Evolutionary conservation across 1,140 invertebrate species (phyloP).

Genomic region (Drosophila navojoa): DNA sequence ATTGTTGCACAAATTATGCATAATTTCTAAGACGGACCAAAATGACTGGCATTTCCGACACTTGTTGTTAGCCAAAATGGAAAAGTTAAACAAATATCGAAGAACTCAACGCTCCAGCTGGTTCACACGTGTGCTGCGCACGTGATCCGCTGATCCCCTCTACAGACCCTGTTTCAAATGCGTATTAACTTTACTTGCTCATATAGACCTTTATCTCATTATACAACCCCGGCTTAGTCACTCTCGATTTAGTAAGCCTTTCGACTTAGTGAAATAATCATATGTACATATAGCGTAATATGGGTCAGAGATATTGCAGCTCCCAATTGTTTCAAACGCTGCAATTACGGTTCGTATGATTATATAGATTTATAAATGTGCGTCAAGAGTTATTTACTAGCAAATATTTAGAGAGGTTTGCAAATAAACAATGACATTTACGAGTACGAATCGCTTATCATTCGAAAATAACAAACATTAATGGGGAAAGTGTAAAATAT

Average conservation of each 20-base stretch:
- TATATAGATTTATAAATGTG: constrained; percentile 15
- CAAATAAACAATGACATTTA: constrained; percentile 27
- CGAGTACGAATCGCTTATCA: constrained; percentile 8
- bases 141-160: constrained; percentile 41
- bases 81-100: constrained; percentile 14
- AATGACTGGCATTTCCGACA: constrained; percentile 69
- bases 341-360: constrained; percentile 45
- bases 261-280: constrained; percentile 9
- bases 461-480: neutral
- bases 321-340: constrained; percentile 32
- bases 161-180: constrained; percentile 12
- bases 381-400: constrained; percentile 1
- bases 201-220: constrained; percentile 4
- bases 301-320: constrained; percentile 48
- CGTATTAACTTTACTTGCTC: constrained; percentile 2
- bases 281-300: constrained; percentile 28
- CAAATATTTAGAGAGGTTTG: constrained; percentile 15
- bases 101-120: constrained; percentile 12
- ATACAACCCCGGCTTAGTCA: constrained; percentile 23
- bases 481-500: neutral
- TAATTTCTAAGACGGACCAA: constrained; percentile 35
- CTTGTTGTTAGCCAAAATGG: constrained; percentile 27
- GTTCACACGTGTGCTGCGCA: constrained; percentile 55
- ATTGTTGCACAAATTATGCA: constrained; percentile 73
- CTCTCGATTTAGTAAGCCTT: constrained; percentile 12